Evolutionary conservation across 2,113 vertebrate genomes (phyloP), one percentile per base, ranked within the genome.

Genomic region (Myiozetetes cayanensis): DNA sequence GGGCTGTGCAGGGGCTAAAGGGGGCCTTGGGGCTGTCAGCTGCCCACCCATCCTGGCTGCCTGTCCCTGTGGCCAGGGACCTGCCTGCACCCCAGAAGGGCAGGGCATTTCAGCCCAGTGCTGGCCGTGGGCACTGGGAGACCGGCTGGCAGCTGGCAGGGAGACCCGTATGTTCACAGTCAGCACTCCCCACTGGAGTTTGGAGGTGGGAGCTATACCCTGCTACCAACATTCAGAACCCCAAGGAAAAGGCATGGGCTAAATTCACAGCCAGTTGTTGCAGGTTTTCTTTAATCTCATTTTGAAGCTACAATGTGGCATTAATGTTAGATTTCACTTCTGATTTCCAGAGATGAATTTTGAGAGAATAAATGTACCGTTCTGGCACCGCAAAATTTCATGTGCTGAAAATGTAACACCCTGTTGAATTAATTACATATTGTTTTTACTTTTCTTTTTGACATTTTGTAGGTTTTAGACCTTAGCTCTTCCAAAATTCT

Each of bases 101-200:
- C 18, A 73, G 41, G 46, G n/a, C 6, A 8, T 49, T 1, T 6
- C 46, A 49, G 30, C 22, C 43, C 0, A 1, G 27, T 2, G 12
- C 37, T 52, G 79, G 74, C 55, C 0, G 1, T 6, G 75, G 70
- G 41, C 5, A 9, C 30, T 2, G 22, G 55, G 21, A 63, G 20
- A 19, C 21, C 52, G 11, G 12, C 0, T 4, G 18, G 61, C 0
- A 3, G 28, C 58, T 13, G 52, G 56, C 31, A 10, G 66, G 44
- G 70, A 71, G 31, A 39, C 16, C 17, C 0, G 1, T 6, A 5
- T 0, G 21, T 14, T 61, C 0, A 2, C 43, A 58, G 49, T 4
- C 62, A 47, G 66, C 20, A n/a, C 28, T 19, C 9, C 22, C 28
- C 0, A 0, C 31, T 0, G 12, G 22, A 46, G n/a, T 12, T 58